Evolutionary conservation across 2,797 vertebrate genomes (phyloP).

Genomic region (Acipenser transmontanus): DNA sequence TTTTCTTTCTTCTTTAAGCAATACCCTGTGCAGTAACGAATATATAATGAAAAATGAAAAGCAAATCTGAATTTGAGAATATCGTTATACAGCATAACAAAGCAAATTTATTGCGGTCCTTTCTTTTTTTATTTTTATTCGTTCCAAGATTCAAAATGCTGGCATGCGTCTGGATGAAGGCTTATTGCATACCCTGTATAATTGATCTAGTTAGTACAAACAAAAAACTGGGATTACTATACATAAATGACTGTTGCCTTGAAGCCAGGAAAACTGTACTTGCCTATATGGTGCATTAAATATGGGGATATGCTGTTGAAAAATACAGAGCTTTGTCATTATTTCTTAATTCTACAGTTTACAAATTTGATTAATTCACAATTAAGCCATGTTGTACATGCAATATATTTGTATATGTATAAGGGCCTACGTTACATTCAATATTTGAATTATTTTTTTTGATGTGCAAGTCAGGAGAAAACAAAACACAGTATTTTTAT

Average conservation of each 20-base stretch:
- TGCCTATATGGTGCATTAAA: background rate
- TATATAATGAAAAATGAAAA: background rate
- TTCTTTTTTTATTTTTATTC: background rate
- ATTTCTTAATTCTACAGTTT: too few species aligned
- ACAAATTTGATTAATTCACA: too few species aligned
- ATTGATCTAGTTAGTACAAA: background rate
- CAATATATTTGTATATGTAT: too few species aligned
- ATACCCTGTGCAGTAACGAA: background rate
- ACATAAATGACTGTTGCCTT: background rate
- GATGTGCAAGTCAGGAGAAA: background rate
- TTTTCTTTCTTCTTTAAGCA: conserved; percentile 17
- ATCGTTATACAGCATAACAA: too few species aligned
- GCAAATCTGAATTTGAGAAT: too few species aligned
- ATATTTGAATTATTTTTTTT: too few species aligned
- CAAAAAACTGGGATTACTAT: background rate
- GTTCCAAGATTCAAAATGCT: background rate
- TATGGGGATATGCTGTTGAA: background rate
- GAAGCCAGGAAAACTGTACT: background rate
- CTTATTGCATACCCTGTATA: background rate
- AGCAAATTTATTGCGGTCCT: background rate
- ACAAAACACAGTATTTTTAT: background rate
- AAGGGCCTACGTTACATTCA: too few species aligned
- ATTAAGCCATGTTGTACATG: too few species aligned
- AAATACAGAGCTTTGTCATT: too few species aligned
- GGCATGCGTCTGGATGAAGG: background rate